Percentiles rank a stretch among this genome's conserved stretches.
phyloP scores from a whole-genome alignment of 2,797 vertebrate genomes.

The Chloroceryle amazona region DNA sequence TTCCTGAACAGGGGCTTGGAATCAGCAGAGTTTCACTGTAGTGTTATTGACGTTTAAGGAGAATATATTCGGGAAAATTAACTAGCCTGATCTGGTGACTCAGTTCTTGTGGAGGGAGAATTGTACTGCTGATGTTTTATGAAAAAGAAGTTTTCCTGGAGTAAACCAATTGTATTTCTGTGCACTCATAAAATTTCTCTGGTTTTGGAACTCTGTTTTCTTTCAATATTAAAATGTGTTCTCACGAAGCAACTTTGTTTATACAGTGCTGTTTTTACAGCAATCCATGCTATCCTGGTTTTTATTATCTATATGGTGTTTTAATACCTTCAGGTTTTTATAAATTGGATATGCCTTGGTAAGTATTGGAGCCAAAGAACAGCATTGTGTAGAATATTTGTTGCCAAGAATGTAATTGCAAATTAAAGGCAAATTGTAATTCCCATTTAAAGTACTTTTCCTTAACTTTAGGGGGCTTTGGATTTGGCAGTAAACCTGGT shows the following conservation, averaged over 20 bases:
- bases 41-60: neutral
- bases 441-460: neutral
- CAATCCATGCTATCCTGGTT: neutral
- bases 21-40: neutral
- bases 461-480: neutral
- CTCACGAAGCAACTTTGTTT: neutral
- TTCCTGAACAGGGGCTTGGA: neutral
- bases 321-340: neutral
- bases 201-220: neutral
- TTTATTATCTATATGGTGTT: neutral
- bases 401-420: neutral
- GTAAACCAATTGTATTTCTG: neutral
- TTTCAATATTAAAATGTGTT: neutral
- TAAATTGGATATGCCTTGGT: neutral
- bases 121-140: neutral
- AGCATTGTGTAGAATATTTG: neutral
- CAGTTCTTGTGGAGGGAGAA: neutral
- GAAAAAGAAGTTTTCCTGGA: neutral
- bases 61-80: neutral
- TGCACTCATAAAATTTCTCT: neutral
- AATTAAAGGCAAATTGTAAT: neutral
- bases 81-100: neutral
- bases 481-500: conserved; percentile 5
- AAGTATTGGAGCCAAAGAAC: neutral
- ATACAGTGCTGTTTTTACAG: neutral